These are phyloP conservation scores for Sinelater perroti DNA, from an alignment of 2,888 invertebrate species.

Conservation along the genomic window DNA sequence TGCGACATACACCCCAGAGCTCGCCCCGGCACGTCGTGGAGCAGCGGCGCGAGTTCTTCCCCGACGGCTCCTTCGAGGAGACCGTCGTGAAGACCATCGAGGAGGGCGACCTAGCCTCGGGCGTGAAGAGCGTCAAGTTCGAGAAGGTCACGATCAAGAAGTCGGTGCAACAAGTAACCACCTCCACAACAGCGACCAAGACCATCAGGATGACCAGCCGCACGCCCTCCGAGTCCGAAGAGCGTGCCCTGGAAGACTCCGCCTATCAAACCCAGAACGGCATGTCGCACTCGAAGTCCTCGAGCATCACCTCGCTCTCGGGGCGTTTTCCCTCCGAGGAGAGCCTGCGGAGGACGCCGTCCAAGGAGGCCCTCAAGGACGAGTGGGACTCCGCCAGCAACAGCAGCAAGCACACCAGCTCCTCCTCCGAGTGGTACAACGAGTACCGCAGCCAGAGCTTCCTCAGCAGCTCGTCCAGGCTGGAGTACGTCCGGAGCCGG, in stretches of 20 bases:
- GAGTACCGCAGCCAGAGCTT: conserved; percentile 68
- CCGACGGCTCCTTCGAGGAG: conserved; percentile 61
- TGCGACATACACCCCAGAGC: conserved; percentile 66
- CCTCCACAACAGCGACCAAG: conserved; percentile 54
- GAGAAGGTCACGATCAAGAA: conserved; percentile 75
- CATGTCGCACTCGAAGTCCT: conserved; percentile 61
- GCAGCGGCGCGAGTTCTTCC: conserved; percentile 48
- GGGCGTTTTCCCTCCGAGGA: conserved; percentile 66
- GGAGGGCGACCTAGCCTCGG: conserved; percentile 71
- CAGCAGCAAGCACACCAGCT: conserved; percentile 58
- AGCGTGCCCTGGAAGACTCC: conserved; percentile 64
- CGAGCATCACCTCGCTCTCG: conserved; percentile 63
- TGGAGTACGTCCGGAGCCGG: conserved; percentile 79
- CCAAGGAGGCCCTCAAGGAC: conserved; percentile 51
- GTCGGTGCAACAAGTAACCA: conserved; percentile 67
- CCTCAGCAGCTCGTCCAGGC: conserved; percentile 71
- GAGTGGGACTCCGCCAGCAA: conserved; percentile 57
- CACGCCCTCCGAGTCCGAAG: conserved; percentile 66
- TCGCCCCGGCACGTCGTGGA: conserved; percentile 49
- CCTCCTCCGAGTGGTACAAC: conserved; percentile 66
- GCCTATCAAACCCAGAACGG: conserved; percentile 67
- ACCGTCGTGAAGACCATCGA: conserved; percentile 65
- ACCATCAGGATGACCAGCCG: conserved; percentile 56
- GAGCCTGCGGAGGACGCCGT: conserved; percentile 61
- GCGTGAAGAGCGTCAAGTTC: conserved; percentile 74